These are phyloP conservation scores for Oligia fasciuncula DNA, from an alignment of 2,888 invertebrate genomes.

Conservation along the genomic window DNA sequence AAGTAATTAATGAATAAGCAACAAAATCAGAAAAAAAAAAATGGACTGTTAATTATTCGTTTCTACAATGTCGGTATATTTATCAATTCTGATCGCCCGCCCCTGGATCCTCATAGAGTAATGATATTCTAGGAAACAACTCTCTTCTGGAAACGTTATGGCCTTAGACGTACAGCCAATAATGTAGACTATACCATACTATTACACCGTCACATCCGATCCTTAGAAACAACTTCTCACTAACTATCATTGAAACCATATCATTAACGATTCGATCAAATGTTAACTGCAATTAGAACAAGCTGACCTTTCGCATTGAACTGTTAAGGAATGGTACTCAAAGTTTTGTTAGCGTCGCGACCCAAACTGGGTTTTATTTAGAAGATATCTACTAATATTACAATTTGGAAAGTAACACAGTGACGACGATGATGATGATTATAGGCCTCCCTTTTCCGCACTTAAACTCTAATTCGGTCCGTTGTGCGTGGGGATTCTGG, in stretches of 20 bases:
- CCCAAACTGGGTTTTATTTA: background rate
- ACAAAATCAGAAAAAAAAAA: background rate
- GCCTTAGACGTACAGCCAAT: background rate
- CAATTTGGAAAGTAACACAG: too few relatives aligned
- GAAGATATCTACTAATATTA: too few relatives aligned
- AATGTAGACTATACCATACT: background rate
- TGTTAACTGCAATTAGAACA: conserved; percentile 30
- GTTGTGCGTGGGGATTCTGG: too few relatives aligned
- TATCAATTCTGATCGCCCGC: too few relatives aligned
- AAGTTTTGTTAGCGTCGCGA: background rate
- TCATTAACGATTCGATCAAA: conserved; percentile 36
- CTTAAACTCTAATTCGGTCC: too few relatives aligned
- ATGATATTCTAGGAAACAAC: background rate
- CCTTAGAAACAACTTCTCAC: background rate
- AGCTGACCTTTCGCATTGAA: conserved; percentile 28
- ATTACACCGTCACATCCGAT: conserved; percentile 6
- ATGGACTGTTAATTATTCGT: background rate
- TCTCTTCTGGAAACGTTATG: too few relatives aligned
- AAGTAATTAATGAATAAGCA: too few relatives aligned
- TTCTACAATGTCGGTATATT: too few relatives aligned
- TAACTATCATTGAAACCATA: conserved; percentile 25
- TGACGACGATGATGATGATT: too few relatives aligned
- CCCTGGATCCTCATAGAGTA: background rate
- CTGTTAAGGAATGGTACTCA: conserved; percentile 10
- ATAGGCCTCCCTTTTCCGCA: too few relatives aligned